Evolutionary conservation across 2,888 invertebrate species (phyloP).

Genomic region (Chydorus sphaericus): DNA sequence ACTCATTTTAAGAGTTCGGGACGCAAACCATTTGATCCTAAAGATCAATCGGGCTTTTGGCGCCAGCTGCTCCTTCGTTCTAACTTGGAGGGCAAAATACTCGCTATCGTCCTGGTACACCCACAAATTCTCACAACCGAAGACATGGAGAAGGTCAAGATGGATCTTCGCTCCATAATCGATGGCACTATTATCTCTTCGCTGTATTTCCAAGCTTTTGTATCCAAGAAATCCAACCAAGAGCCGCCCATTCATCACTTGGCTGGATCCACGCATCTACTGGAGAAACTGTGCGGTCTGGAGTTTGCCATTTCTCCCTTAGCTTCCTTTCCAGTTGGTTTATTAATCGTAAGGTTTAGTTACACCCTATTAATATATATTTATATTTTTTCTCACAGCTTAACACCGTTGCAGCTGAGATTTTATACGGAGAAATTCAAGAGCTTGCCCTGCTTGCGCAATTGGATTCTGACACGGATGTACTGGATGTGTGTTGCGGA

Average conservation of each 20-base stretch:
- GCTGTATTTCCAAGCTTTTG: constrained; percentile 47
- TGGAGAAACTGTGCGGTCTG: constrained; percentile 30
- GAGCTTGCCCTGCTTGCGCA: constrained; percentile 60
- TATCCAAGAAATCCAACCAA: constrained; percentile 39
- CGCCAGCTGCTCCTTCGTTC: constrained; percentile 64
- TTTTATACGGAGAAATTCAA: constrained; percentile 70
- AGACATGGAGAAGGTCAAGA: constrained; percentile 43
- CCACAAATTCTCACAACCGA: constrained; percentile 50
- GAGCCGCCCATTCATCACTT: constrained; percentile 31
- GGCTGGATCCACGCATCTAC: constrained; percentile 28
- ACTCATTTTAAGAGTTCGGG: constrained; percentile 53
- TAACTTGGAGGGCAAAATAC: constrained; percentile 50
- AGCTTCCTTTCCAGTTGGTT: constrained; percentile 36
- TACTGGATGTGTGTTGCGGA: constrained; percentile 95
- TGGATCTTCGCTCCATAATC: constrained; percentile 28
- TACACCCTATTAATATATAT: no score
- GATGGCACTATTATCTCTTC: constrained; percentile 35
- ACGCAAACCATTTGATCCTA: constrained; percentile 63
- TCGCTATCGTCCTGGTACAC: constrained; percentile 70
- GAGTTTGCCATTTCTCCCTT: constrained; percentile 35
- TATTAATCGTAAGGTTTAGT: no score
- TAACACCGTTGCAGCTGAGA: constrained; percentile 37
- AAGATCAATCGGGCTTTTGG: constrained; percentile 72
- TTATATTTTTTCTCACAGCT: constrained; percentile 29
- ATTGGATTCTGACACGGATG: constrained; percentile 44